Conservation (phyloP, 2,888 invertebrate species). For the Agriopis marginaria region DNA sequence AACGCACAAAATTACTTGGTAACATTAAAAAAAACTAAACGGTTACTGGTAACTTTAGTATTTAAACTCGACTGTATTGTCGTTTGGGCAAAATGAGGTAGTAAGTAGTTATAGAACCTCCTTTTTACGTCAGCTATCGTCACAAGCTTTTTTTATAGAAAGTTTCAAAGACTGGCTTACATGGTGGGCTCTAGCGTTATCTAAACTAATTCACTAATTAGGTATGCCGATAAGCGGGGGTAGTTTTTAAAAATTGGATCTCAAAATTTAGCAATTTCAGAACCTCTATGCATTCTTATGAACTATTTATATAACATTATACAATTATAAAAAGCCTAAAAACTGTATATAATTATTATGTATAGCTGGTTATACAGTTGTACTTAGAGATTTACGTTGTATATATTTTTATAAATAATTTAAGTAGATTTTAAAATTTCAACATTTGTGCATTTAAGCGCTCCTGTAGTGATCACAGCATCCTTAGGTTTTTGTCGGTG, state of each 20-base stretch:
- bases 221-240: conserved; percentile 53
- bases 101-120: conserved; percentile 44
- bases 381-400: conserved; percentile 58
- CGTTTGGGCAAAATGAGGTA: conserved; percentile 45
- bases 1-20: conserved; percentile 17
- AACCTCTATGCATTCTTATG: conserved; percentile 67
- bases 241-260: conserved; percentile 49
- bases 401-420: conserved; percentile 65
- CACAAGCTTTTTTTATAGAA: conserved; percentile 39
- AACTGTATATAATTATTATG: conserved; percentile 60
- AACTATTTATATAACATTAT: conserved; percentile 66
- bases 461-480: conserved; percentile 77
- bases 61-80: conserved; percentile 33
- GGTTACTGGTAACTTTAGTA: conserved; percentile 45
- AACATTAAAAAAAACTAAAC: conserved; percentile 27
- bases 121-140: conserved; percentile 45
- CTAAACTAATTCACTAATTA: conserved; percentile 69
- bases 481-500: conserved; percentile 88
- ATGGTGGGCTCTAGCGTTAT: conserved; percentile 80
- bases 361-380: conserved; percentile 65
- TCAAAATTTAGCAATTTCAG: conserved; percentile 56
- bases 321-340: conserved; percentile 76
- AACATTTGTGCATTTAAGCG: conserved; percentile 60
- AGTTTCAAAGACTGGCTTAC: conserved; percentile 56
- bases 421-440: conserved; percentile 58